A percentile compares a stretch with the other conserved stretches of the same genome.
Conservation (phyloP, 2,888 invertebrate genomes). For the Galerucella calmariensis region DNA sequence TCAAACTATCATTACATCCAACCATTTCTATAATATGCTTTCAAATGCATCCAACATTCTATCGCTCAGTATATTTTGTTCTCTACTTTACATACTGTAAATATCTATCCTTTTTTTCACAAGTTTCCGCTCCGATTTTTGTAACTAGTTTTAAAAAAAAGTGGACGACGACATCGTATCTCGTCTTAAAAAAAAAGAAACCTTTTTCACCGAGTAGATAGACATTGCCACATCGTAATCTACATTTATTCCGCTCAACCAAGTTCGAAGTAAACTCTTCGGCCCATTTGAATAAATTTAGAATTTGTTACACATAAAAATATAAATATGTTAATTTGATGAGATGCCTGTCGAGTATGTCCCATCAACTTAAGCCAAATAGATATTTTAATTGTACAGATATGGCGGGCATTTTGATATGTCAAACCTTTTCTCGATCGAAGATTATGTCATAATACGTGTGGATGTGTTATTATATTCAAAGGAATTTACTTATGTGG, state of each 20-base stretch:
- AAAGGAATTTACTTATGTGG: slow-evolving; percentile 19
- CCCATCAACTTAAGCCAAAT: slow-evolving; percentile 53
- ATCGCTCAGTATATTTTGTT: neutral
- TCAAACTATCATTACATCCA: too few relatives aligned
- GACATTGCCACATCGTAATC: slow-evolving; percentile 29
- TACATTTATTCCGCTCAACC: slow-evolving; percentile 34
- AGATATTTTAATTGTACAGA: slow-evolving; percentile 55
- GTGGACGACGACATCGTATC: neutral
- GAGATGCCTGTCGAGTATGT: slow-evolving; percentile 53
- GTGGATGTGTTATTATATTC: slow-evolving; percentile 39
- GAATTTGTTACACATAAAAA: slow-evolving; percentile 47
- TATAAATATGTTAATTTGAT: slow-evolving; percentile 55
- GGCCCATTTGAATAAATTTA: slow-evolving; percentile 47
- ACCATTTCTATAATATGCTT: too few relatives aligned
- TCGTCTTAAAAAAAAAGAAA: neutral
- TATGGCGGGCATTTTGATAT: slow-evolving; percentile 49
- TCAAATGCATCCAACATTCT: too few relatives aligned
- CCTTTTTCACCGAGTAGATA: neutral
- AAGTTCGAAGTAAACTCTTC: slow-evolving; percentile 39
- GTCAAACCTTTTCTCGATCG: slow-evolving; percentile 51
- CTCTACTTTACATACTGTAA: neutral
- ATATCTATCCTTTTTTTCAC: neutral
- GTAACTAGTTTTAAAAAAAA: neutral
- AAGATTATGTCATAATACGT: slow-evolving; percentile 55
- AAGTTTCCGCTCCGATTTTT: neutral